A percentile compares a stretch with the other conserved stretches of the same genome.
phyloP scores from a whole-genome alignment of 2,888 invertebrate genomes.

The Gortyna flavago region DNA sequence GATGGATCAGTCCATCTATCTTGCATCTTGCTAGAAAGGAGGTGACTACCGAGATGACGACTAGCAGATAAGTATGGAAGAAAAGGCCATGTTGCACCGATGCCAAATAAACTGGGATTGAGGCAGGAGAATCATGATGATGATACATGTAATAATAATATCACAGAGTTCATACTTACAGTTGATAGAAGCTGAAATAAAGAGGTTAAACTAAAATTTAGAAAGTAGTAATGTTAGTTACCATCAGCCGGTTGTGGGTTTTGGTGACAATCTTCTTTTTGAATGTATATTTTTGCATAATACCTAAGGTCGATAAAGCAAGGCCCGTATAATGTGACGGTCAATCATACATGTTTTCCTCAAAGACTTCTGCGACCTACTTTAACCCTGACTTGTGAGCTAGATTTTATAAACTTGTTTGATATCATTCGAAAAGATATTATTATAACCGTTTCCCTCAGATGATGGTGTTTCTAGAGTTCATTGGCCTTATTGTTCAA shows the following conservation, averaged over 20 bases:
- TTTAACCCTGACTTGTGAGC: background rate
- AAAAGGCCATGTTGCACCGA: background rate
- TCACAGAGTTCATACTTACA: constrained; percentile 7
- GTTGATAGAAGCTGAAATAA: constrained; percentile 11
- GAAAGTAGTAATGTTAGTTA: background rate
- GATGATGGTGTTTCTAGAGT: constrained; percentile 2
- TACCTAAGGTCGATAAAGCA: constrained; percentile 13
- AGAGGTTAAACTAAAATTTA: background rate
- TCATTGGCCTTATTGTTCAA: constrained; percentile 14
- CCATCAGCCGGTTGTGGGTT: background rate
- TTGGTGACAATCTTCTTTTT: constrained; percentile 6
- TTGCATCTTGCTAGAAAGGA: background rate
- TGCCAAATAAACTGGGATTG: background rate
- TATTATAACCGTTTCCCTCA: constrained; percentile 15
- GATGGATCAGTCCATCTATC: background rate
- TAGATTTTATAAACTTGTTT: constrained; percentile 31
- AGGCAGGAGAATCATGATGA: background rate
- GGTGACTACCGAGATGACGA: background rate
- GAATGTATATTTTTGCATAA: constrained; percentile 18
- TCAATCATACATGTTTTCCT: constrained; percentile 33
- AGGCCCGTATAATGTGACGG: constrained; percentile 34
- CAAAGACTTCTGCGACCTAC: background rate
- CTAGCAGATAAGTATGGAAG: background rate
- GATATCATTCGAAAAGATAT: background rate
- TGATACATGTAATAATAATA: no score